Evolutionary conservation across 2,113 vertebrate genomes (phyloP).

Genomic region (Montifringilla adamsi): DNA sequence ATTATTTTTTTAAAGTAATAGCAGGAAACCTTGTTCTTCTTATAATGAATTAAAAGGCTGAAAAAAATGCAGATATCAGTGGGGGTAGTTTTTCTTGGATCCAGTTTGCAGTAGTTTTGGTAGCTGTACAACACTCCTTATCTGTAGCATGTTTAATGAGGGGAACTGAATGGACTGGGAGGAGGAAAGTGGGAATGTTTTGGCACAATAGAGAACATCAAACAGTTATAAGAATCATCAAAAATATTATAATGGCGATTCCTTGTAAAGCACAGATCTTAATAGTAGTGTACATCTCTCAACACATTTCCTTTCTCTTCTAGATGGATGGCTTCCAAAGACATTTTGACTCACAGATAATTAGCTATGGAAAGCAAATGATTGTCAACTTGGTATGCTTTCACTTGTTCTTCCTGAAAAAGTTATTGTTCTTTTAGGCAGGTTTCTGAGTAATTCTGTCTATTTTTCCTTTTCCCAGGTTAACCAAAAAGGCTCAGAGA

Average conservation of each 20-base stretch:
- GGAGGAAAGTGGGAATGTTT: neutral
- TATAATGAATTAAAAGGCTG: neutral
- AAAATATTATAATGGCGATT: neutral
- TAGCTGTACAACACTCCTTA: neutral
- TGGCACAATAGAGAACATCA: neutral
- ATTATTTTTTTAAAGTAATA: neutral
- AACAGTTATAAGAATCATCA: neutral
- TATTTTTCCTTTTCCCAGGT: constrained; percentile 74
- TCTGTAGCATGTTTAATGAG: neutral
- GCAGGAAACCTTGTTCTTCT: neutral
- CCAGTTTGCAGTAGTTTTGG: neutral
- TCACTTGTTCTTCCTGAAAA: neutral
- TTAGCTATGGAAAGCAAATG: constrained; percentile 92
- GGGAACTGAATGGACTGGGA: neutral
- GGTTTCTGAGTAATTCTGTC: neutral
- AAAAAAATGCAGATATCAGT: neutral
- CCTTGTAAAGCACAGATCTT: neutral
- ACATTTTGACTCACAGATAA: constrained; percentile 94
- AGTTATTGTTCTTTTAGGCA: neutral
- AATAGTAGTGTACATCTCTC: neutral
- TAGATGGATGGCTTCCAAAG: constrained; percentile 96
- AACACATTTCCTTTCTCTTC: neutral
- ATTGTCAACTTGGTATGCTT: constrained; percentile 89
- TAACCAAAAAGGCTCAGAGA: constrained; percentile 95
- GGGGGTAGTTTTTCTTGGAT: neutral